A percentile compares a stretch with the other conserved stretches of the same genome.
phyloP scores from a whole-genome alignment of 2,888 invertebrate species.

The Drosophila borealis region DNA sequence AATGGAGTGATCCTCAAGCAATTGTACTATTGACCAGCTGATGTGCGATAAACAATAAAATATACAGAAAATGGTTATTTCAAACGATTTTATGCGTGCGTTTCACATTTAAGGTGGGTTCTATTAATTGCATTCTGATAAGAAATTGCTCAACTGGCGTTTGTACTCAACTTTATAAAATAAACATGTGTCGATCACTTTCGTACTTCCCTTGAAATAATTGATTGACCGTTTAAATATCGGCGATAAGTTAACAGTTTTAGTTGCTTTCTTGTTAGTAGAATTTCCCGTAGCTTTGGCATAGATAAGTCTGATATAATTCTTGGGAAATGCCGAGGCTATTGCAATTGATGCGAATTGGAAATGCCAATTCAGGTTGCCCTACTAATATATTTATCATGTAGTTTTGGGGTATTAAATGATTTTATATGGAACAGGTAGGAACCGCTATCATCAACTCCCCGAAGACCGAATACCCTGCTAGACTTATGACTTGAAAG shows the following conservation, averaged over 20 bases:
- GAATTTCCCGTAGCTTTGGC: slow-evolving; percentile 1
- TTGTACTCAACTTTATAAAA: background rate
- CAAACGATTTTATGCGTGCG: background rate
- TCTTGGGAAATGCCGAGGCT: background rate
- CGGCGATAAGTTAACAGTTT: background rate
- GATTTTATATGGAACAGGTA: too few relatives aligned
- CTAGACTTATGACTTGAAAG: too few relatives aligned
- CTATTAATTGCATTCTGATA: background rate
- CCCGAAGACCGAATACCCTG: too few relatives aligned
- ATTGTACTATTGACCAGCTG: slow-evolving; percentile 59
- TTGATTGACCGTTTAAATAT: background rate
- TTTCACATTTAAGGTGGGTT: background rate
- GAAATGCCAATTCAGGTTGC: background rate
- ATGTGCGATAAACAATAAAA: slow-evolving; percentile 70
- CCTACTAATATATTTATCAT: too few relatives aligned
- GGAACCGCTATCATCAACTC: too few relatives aligned
- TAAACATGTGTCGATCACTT: background rate
- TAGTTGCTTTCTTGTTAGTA: background rate
- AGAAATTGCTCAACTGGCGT: background rate
- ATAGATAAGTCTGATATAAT: background rate
- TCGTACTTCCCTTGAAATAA: slow-evolving; percentile 8
- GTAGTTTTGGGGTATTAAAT: too few relatives aligned
- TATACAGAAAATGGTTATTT: slow-evolving; percentile 19
- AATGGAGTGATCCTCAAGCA: slow-evolving; percentile 12
- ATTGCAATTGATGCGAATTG: background rate